phyloP scores from a whole-genome alignment of 2,888 invertebrate species.

The Xestia c-nigrum region DNA sequence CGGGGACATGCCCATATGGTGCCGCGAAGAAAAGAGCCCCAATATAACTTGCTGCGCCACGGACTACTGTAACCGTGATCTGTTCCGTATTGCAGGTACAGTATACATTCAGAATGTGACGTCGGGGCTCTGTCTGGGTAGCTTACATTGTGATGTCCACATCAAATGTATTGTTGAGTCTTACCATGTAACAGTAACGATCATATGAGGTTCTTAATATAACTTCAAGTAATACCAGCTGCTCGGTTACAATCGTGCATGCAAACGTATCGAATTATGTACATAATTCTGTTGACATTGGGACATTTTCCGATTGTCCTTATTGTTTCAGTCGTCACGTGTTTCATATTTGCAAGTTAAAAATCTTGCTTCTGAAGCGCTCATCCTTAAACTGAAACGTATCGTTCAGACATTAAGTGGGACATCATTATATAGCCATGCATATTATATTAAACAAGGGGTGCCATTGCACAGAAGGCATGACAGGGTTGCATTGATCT shows the following conservation, averaged over 20 bases:
- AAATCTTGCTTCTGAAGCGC: constrained; percentile 27
- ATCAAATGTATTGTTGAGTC: constrained; percentile 74
- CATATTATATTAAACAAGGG: constrained; percentile 56
- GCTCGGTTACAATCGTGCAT: constrained; percentile 70
- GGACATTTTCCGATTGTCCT: constrained; percentile 40
- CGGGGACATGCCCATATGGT: constrained; percentile 91
- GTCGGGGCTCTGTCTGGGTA: constrained; percentile 78
- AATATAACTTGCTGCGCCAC: constrained; percentile 92
- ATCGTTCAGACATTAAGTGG: constrained; percentile 44
- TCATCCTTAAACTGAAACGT: constrained; percentile 34
- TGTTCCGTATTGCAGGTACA: constrained; percentile 81
- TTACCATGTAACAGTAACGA: constrained; percentile 58
- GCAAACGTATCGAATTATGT: constrained; percentile 67
- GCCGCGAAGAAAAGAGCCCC: constrained; percentile 86
- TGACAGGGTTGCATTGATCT: constrained; percentile 65
- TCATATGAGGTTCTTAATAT: constrained; percentile 67
- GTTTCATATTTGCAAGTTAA: constrained; percentile 47
- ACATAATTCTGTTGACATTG: constrained; percentile 51
- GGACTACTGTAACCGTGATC: constrained; percentile 93
- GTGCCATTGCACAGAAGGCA: constrained; percentile 71
- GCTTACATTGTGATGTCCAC: constrained; percentile 87
- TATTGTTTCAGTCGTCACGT: constrained; percentile 46
- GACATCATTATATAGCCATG: constrained; percentile 57
- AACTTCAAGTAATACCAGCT: constrained; percentile 44
- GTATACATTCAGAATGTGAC: constrained; percentile 80